Evolutionary conservation across 2,888 invertebrate genomes (phyloP), one percentile per base, ranked within the genome.

Genomic region (Limnephilus rhombicus): DNA sequence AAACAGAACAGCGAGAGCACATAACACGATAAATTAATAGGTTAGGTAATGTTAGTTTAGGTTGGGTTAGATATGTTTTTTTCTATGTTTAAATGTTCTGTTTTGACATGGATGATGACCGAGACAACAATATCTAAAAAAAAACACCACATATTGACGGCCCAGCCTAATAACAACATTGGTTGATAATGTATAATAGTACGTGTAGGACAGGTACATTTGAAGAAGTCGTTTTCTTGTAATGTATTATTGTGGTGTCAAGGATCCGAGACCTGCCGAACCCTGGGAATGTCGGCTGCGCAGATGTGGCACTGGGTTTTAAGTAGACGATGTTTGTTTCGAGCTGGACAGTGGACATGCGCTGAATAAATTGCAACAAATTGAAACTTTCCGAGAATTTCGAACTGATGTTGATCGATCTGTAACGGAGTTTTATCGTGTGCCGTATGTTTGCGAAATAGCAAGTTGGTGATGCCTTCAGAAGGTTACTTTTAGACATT

Each of bases 261-360:
- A 68, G 68, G 68, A 68, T 68, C 68, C 68, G 68, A 68, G 68
- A 7, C n/a, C 31, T 37, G 83, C 37, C 24, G 18, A 37, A 37
- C 83, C 41, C 24, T 24, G 83, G 37, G 34, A 41, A 37, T 31
- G 41, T 83, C n/a, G 41, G 83, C 34, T 24, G 11, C 37, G 83
- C 83, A 83, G 83, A 83, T 83, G 41, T 34, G 83, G 83, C 41
- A 34, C 37, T 24, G 83, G 41, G 34, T 83, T 83, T 83, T 34
- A 83, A 83, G 83, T 83, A 83, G 83, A 83, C 37, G 41, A 37
- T 83, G 83, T 83, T 83, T 83, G 83, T 83, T 83, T 83, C 68
- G 68, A 18, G 68, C 68, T 68, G 68, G 68, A 53, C 53, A 53
- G 53, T 53, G 53, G 53, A 68, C 68, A 68, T 68, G 68, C 68